A percentile compares a stretch with the other conserved stretches of the same genome.
Evolutionary conservation across 2,888 invertebrate genomes (phyloP).

Genomic region (Gortyna flavago): DNA sequence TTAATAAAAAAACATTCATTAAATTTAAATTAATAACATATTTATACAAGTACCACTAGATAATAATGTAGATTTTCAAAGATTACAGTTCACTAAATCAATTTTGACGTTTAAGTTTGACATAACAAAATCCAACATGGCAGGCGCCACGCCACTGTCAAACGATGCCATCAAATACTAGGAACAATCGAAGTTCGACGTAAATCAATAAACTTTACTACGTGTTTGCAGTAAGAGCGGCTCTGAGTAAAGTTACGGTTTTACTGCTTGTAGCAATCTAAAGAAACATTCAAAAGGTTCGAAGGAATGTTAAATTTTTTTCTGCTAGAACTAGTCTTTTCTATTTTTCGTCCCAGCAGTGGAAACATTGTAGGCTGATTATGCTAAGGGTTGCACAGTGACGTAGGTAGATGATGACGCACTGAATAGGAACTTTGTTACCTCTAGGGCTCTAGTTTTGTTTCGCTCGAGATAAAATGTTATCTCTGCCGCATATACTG

Average conservation of each 20-base stretch:
- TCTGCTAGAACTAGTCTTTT: background rate
- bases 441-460: background rate
- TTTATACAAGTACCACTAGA: background rate
- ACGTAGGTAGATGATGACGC: background rate
- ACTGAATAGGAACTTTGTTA: background rate
- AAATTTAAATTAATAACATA: no score
- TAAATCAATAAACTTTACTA: constrained; percentile 51
- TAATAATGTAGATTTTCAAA: background rate
- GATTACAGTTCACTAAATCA: constrained; percentile 4
- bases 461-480: background rate
- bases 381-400: no score
- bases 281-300: constrained; percentile 3
- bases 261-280: constrained; percentile 12
- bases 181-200: constrained; percentile 28
- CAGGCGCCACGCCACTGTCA: background rate
- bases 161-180: constrained; percentile 14
- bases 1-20: background rate
- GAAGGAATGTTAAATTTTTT: background rate
- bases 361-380: no score
- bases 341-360: background rate
- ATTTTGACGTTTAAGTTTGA: constrained; percentile 18
- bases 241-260: constrained; percentile 13
- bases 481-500: background rate
- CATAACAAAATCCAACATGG: constrained; percentile 17
- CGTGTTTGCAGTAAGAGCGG: constrained; percentile 20